A percentile compares a stretch with the other conserved stretches of the same genome.
phyloP scores from a whole-genome alignment of 2,113 vertebrate genomes.

The Cettia cetti region DNA sequence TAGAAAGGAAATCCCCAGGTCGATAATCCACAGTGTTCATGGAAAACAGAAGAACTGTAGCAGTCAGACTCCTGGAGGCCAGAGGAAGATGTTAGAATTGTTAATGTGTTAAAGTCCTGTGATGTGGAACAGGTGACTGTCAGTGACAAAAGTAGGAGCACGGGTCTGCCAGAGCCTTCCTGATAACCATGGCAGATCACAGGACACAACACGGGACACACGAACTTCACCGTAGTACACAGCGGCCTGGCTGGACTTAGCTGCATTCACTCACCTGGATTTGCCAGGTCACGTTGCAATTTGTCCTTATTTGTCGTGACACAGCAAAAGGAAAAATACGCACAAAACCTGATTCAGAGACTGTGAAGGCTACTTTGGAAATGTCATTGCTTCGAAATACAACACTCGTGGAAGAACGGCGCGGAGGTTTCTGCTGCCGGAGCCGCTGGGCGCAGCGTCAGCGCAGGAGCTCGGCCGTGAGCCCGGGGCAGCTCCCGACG shows the following conservation, averaged over 20 bases:
- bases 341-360: neutral
- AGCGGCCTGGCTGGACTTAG: neutral
- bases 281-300: neutral
- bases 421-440: neutral
- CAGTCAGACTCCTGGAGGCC: neutral
- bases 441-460: neutral
- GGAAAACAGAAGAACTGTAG: neutral
- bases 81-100: neutral
- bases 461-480: neutral
- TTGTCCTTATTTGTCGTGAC: neutral
- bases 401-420: accelerated
- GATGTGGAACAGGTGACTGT: neutral
- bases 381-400: neutral
- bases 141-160: accelerated
- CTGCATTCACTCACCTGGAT: neutral
- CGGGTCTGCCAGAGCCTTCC: neutral
- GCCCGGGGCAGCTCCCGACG: neutral
- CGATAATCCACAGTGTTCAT: neutral
- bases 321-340: neutral
- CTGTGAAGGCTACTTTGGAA: neutral
- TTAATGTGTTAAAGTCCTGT: neutral
- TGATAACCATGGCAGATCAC: neutral
- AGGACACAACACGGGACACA: accelerated
- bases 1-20: neutral
- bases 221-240: no score